Percentiles rank a stretch among this genome's conserved stretches.
phyloP scores from a whole-genome alignment of 2,888 invertebrate species.

The Acrobasis repandana region DNA sequence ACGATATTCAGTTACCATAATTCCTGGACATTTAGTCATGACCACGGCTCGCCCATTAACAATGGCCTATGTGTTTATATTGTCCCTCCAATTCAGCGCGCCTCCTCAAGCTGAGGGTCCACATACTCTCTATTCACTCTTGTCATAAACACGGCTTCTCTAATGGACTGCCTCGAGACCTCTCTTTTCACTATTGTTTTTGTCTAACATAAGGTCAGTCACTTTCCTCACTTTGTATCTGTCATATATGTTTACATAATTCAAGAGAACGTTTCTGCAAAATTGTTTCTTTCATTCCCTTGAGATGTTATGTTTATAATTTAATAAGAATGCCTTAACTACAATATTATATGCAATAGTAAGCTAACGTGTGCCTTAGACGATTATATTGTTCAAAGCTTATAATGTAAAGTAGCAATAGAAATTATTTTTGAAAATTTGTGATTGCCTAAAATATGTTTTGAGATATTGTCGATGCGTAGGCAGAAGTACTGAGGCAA shows the following conservation, averaged over 20 bases:
- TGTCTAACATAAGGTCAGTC: constrained; percentile 49
- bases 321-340: neutral
- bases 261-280: constrained; percentile 32
- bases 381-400: neutral
- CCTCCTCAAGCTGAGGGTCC: constrained; percentile 43
- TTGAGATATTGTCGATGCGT: too few species aligned
- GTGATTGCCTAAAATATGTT: neutral
- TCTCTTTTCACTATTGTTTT: constrained; percentile 57
- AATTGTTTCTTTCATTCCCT: constrained; percentile 26
- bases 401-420: neutral
- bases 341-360: neutral
- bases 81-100: constrained; percentile 51
- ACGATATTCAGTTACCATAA: constrained; percentile 54
- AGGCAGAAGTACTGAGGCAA: too few species aligned
- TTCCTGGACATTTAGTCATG: constrained; percentile 49
- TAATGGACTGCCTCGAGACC: constrained; percentile 68
- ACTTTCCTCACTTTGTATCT: constrained; percentile 45
- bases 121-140: constrained; percentile 47
- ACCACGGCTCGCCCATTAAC: constrained; percentile 66
- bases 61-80: constrained; percentile 51
- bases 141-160: constrained; percentile 71
- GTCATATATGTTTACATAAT: constrained; percentile 39
- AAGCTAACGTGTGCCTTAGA: neutral
- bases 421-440: neutral
- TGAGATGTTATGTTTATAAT: neutral